Evolutionary conservation across 2,888 invertebrate species (phyloP), one percentile per base, ranked within the genome.

Genomic region (Lithophane socia): DNA sequence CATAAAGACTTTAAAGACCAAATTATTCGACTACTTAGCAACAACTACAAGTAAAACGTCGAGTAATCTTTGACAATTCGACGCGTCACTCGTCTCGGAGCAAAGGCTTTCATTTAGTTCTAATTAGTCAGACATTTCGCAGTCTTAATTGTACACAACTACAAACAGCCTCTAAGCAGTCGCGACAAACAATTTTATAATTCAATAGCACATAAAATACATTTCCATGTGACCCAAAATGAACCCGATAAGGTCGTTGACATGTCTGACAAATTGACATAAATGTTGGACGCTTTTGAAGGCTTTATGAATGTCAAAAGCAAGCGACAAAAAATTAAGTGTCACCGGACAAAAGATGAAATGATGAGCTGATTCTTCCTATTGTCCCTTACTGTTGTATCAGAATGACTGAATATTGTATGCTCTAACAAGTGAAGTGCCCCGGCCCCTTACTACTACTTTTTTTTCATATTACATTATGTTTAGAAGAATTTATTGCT

Each of bases 111-210:
- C 54, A 68, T 84, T 79, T 78, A 44, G n/a, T 76, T 75, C 47
- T 80, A 82, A 86, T 86, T 87, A 82, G 63, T 73, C 44, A 60
- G 69, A 49, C 72, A 67, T 74, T 74, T 75, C 54, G 42, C 5
- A 63, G 58, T 63, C 63, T 58, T 71, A 64, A 42, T 72, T 71
- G 16, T 68, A 79, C 13, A 61, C 10, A 49, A 54, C 29, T 37
- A 66, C n/a, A 58, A 65, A 61, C 63, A 71, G 52, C 61, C 18
- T 60, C 44, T 24, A 56, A 68, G 58, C n/a, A 64, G 58, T 44
- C 44, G 7, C 37, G 5, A 63, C 44, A 29, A 29, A 37, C 9
- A 47, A 56, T 73, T 69, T 58, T 72, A 66, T 37, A 49, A 63
- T 61, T 73, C 13, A 63, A 29, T 21, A 37, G n/a, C 60, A 60